A percentile compares a stretch with the other conserved stretches of the same genome.
Evolutionary conservation across 2,888 invertebrate species (phyloP).

Genomic region (Tetheella fluctuosa): DNA sequence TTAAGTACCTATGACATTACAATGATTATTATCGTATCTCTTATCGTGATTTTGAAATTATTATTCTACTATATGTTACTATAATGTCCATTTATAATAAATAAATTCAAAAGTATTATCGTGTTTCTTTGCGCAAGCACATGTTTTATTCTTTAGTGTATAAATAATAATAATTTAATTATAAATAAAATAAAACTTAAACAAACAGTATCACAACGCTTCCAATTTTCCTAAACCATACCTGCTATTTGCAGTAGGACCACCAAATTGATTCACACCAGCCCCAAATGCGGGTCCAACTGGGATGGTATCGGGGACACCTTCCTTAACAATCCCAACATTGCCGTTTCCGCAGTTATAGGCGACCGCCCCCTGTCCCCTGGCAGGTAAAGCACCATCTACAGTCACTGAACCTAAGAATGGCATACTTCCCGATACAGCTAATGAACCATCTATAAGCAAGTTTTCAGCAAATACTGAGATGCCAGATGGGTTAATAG

Average conservation of each 20-base stretch:
- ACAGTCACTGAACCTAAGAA: conserved; percentile 49
- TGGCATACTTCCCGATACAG: conserved; percentile 47
- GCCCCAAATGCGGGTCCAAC: background rate
- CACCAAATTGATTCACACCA: background rate
- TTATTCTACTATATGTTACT: background rate
- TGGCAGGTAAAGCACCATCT: conserved; percentile 43
- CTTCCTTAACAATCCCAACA: conserved; percentile 26
- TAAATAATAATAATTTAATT: background rate
- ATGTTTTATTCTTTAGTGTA: background rate
- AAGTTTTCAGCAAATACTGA: conserved; percentile 43
- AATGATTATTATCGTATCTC: background rate
- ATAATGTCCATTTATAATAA: background rate
- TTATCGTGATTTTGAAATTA: background rate
- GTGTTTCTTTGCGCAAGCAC: background rate
- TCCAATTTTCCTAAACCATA: background rate
- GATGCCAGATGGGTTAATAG: conserved; percentile 28
- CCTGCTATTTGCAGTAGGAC: background rate
- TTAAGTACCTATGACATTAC: conserved; percentile 3
- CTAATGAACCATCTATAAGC: conserved; percentile 44
- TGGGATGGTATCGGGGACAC: conserved; percentile 14
- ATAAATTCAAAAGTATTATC: background rate
- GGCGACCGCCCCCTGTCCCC: conserved; percentile 38
- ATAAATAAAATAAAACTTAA: background rate
- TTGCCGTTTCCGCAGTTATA: conserved; percentile 27
- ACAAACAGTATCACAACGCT: background rate